Conservation (phyloP, 1,140 invertebrate species). For the Pachypsylla venusta region DNA sequence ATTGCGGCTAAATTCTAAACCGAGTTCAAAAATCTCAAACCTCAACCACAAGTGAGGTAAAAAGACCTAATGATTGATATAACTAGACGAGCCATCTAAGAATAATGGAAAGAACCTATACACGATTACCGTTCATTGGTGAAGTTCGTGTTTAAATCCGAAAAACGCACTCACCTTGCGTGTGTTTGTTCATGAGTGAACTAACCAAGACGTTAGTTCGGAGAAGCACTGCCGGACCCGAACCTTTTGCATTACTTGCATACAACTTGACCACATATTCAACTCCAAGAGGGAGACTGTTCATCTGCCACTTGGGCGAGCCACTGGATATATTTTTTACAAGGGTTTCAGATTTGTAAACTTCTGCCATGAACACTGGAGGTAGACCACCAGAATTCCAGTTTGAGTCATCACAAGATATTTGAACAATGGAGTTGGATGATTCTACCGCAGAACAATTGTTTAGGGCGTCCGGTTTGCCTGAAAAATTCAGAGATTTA, state of each 20-base stretch:
- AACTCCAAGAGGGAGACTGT: not conserved
- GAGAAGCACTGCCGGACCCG: not conserved
- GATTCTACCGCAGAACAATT: not conserved
- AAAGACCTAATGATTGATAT: too few relatives aligned
- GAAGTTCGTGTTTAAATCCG: too few relatives aligned
- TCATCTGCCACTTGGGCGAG: not conserved
- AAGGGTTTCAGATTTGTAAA: not conserved
- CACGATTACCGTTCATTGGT: too few relatives aligned
- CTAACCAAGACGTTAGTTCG: not conserved
- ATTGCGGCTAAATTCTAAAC: too few relatives aligned
- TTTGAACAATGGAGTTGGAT: not conserved
- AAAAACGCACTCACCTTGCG: not conserved
- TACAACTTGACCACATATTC: slow-evolving; percentile 6
- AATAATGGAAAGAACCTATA: too few relatives aligned
- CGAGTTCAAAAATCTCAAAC: too few relatives aligned
- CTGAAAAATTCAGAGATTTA: not conserved
- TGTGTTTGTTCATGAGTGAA: slow-evolving; percentile 3
- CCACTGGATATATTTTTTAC: not conserved
- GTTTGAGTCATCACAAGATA: slow-evolving; percentile 1
- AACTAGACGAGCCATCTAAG: too few relatives aligned
- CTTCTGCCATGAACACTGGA: not conserved
- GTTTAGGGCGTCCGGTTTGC: slow-evolving; percentile 1
- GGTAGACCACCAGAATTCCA: not conserved
- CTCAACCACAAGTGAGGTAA: too few relatives aligned
- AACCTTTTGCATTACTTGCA: not conserved